Base-by-base conservation (phyloP, 2,888 invertebrate genomes). In the Tenthredo amoena region DNA sequence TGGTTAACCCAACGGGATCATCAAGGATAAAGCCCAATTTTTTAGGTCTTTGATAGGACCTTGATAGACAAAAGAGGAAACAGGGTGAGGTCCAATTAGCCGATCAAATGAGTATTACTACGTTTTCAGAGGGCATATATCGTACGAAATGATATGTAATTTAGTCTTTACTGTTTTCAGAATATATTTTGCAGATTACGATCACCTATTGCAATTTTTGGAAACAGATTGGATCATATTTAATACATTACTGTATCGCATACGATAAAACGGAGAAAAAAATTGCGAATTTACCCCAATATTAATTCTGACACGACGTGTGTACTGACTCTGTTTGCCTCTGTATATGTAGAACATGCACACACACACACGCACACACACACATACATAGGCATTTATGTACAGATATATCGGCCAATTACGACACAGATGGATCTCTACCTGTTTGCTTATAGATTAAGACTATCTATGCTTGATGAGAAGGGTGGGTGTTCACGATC, bases 361-460 rank as follows among this genome's bases (percentile, higher is more conserved):
- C 62, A 62, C 26, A 62, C 7, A 10, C 62, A 62, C 6, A n/a
- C 62, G 26, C 26, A 68, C 68, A 31, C 15, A 58, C 58, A 21
- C 65, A 65, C 31, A 26, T 3, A 21, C 7, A 21, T n/a, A 62
- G 7, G 9, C 62, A 62, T 31, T n/a, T 12, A 34, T 34, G 68
- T 34, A 31, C 18, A 34, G 12, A 34, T 18, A 68, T 68, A 68
- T 34, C 18, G 68, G 68, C 68, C 68, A 68, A 68, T 68, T 55
- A 55, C 21, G 34, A 77, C 55, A 47, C 50, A 50, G 77, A 55
- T 55, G 55, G 40, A 77, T 50, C 50, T 77, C 31, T 34, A 31
- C 50, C 77, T 77, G 77, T 77, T 77, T 77, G 77, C 77, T 55
- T 47, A 77, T 50, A 74, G 72, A 74, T 74, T 55, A 55, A 55